Base-by-base conservation (phyloP, 2,888 invertebrate genomes). In the Helobdella robusta region DNA sequence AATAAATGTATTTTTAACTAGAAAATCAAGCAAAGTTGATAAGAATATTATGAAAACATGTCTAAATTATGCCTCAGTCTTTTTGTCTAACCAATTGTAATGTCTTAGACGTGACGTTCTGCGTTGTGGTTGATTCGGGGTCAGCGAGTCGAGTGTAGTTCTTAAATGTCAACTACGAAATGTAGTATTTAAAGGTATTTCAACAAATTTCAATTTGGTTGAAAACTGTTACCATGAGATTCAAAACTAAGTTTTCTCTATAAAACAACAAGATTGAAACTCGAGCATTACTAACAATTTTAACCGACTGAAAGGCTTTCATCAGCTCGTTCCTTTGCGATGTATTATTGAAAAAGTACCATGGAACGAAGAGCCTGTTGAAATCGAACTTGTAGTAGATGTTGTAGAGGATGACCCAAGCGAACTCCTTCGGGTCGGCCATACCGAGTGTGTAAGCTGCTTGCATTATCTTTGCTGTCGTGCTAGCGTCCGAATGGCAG, bases 361-460 rank as follows among this genome's bases (percentile, higher is more conserved):
- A 62, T 15, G 62, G 62, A 30, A 50, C 36, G 32, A 62, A 62
- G n/a, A 62, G 50, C 62, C 48, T 62, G 28, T 62, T 18, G 50
- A 62, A 62, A 28, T 30, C 25, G 18, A 62, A 62, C 28, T 50
- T 28, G 11, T 32, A 18, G 50, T 62, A 62, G 32, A 62, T 62
- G 50, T 62, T 62, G 32, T 62, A 62, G 32, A 62, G 35, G 30
- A 44, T 34, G 11, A 62, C 5, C 62, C 62, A 62, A 15, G 50
- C 62, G 23, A 50, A 62, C 36, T 50, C 28, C 30, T 1, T n/a
- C 30, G 62, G 48, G 20, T 62, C 44, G 11, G 62, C 50, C 62
- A 62, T 62, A 28, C 48, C 48, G 15, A 32, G 44, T 32, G 30
- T 34, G 2, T 62, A 50, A 18, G 62, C 62, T 50, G n/a, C 20